Base-by-base conservation (phyloP, 2,113 vertebrate species). In the Amazona guildingii region DNA sequence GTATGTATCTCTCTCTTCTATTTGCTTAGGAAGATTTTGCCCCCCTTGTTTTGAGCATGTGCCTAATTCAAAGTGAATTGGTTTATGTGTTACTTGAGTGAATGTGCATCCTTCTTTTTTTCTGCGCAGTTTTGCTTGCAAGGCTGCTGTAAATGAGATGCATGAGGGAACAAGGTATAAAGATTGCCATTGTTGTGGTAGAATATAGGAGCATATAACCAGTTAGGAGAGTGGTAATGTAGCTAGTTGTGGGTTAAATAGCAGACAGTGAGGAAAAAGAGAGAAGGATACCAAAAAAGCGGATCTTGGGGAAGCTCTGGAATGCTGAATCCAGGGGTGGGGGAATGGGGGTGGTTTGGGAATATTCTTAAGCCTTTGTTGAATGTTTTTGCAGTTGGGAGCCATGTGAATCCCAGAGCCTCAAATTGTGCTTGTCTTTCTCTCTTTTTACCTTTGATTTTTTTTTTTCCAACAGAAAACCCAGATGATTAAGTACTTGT, bases 331-430 rank as follows among this genome's bases (percentile, higher is more conserved):
- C 24, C 57, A 74, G 39, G 33, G 31, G 13, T 88, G 49, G 11
- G n/a, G 29, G 37, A 57, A 21, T 66, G 41, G 51, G 9, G 25
- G 19, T 74, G 54, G 37, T 86, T 86, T 80, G 44, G 68, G 41
- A 94, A 54, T 52, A 62, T 80, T 88, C 59, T 88, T 41, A 83
- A 77, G 41, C 27, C 28, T 92, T 90, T 78, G 66, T 78, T 62
- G 52, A 76, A 41, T 69, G 49, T 77, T 95, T 86, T 88, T 93
- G 28, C 63, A 83, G 24, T 92, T 88, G 44, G 73, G 49, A 95
- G 66, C 37, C 67, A 33, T 46, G n/a, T 86, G 76, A 70, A 37
- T 93, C 35, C 51, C 77, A 84, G 69, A 72, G 54, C 46, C 46
- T 81, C 21, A 67, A n/a, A 13, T 20, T 86, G 24, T 35, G 25